A percentile compares a stretch with the other conserved stretches of the same genome.
phyloP scores from a whole-genome alignment of 2,888 invertebrate species.

The Yponomeuta cagnagella region DNA sequence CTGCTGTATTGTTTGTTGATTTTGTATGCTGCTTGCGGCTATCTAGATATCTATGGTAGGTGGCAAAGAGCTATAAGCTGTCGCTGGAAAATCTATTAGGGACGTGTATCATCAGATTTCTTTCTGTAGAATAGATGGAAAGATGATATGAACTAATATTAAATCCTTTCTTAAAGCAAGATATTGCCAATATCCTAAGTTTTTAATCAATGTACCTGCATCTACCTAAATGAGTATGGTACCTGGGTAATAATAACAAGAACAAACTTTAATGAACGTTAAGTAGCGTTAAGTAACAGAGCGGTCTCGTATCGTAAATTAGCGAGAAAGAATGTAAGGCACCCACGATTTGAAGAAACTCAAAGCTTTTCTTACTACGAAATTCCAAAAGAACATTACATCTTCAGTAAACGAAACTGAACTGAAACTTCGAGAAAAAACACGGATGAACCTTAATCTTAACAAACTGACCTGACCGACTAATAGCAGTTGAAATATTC shows the following conservation, averaged over 20 bases:
- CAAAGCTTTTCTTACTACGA: not conserved
- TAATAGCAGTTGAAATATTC: not conserved
- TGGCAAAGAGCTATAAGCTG: not conserved
- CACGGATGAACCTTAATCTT: not conserved
- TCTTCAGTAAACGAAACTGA: too few relatives aligned
- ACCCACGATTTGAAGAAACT: not conserved
- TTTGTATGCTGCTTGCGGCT: not conserved
- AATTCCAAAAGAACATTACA: not conserved
- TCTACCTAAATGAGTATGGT: too few relatives aligned
- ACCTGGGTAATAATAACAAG: not conserved
- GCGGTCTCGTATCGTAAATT: not conserved
- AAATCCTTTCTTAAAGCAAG: too few relatives aligned
- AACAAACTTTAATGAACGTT: not conserved
- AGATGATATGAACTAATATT: too few relatives aligned
- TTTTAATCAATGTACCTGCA: too few relatives aligned
- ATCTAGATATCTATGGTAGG: not conserved
- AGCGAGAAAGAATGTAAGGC: not conserved
- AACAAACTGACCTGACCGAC: conserved; percentile 1
- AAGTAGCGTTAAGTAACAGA: not conserved
- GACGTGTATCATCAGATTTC: not conserved
- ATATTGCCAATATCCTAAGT: too few relatives aligned
- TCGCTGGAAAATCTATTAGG: not conserved
- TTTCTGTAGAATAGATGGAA: too few relatives aligned
- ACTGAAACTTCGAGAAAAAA: too few relatives aligned
- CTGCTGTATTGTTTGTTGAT: conserved; percentile 1